Conservation (phyloP, 1,140 invertebrate genomes). For the Drosophila arawakana region DNA sequence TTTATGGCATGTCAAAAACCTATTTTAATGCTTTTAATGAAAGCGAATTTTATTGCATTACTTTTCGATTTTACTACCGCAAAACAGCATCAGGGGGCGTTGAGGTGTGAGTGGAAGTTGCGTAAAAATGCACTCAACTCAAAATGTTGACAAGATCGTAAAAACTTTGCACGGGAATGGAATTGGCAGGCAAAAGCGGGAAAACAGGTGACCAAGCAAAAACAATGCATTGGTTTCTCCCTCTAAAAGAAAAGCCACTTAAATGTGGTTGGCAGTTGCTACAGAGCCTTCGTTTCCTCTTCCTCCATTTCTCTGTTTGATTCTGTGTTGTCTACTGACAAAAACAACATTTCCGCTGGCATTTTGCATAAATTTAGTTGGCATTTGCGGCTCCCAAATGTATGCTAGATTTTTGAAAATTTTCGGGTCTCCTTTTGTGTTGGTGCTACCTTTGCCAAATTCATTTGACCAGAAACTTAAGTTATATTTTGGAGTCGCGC, state of each 20-base stretch:
- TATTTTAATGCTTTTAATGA: constrained; percentile 83
- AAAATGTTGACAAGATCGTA: constrained; percentile 81
- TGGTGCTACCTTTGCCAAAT: constrained; percentile 81
- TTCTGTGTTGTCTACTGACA: constrained; percentile 3
- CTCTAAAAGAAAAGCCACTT: constrained; percentile 65
- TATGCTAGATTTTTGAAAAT: constrained; percentile 41
- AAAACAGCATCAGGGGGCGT: background rate
- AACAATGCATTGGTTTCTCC: constrained; percentile 26
- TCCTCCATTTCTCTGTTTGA: too few species aligned
- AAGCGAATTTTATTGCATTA: constrained; percentile 83
- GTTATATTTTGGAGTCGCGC: constrained; percentile 81
- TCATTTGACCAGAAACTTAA: constrained; percentile 84
- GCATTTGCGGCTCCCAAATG: constrained; percentile 49
- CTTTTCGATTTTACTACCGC: constrained; percentile 78
- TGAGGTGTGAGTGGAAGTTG: constrained; percentile 9
- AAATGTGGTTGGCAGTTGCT: constrained; percentile 58
- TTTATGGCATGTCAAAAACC: constrained; percentile 83
- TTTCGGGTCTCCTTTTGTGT: constrained; percentile 30
- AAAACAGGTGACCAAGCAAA: constrained; percentile 79
- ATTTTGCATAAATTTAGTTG: constrained; percentile 77
- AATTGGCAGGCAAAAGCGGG: constrained; percentile 14
- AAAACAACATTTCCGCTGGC: constrained; percentile 61
- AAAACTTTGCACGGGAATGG: constrained; percentile 53
- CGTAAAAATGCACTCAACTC: constrained; percentile 79
- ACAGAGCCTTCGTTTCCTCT: too few species aligned